These are phyloP conservation scores for Steinernema hermaphroditum DNA, from an alignment of 2,888 invertebrate species.

Conservation along the genomic window DNA sequence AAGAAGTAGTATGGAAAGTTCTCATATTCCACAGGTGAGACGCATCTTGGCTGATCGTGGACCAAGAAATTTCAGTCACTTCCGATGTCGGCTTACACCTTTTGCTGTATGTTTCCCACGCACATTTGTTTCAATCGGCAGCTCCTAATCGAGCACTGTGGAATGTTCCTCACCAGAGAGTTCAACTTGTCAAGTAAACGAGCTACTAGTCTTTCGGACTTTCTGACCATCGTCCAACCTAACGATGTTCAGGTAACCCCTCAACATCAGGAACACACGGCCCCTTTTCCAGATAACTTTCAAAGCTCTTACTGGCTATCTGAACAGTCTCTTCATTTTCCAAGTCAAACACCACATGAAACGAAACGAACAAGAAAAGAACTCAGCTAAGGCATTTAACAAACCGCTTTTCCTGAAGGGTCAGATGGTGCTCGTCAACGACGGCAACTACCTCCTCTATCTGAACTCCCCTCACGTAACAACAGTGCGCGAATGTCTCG, in stretches of 20 bases:
- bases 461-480: conserved; percentile 62
- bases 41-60: background rate
- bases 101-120: conserved; percentile 56
- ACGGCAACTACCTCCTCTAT: conserved; percentile 59
- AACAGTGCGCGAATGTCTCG: conserved; percentile 56
- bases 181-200: conserved; percentile 56
- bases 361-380: conserved; percentile 45
- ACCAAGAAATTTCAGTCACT: too few species aligned
- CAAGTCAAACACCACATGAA: conserved; percentile 54
- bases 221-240: conserved; percentile 59
- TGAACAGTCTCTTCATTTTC: conserved; percentile 62
- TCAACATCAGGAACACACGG: too few species aligned
- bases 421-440: conserved; percentile 58
- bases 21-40: background rate
- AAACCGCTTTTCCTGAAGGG: conserved; percentile 38
- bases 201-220: conserved; percentile 56
- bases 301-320: conserved; percentile 56
- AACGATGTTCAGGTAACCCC: conserved; percentile 54
- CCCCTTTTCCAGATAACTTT: conserved; percentile 52
- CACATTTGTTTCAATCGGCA: conserved; percentile 63
- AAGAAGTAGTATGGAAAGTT: background rate
- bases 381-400: conserved; percentile 17
- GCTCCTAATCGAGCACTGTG: conserved; percentile 61
- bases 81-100: conserved; percentile 21
- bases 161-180: conserved; percentile 56